These are phyloP conservation scores for Sicus ferrugineus DNA, from an alignment of 2,888 invertebrate species.

Conservation along the genomic window DNA sequence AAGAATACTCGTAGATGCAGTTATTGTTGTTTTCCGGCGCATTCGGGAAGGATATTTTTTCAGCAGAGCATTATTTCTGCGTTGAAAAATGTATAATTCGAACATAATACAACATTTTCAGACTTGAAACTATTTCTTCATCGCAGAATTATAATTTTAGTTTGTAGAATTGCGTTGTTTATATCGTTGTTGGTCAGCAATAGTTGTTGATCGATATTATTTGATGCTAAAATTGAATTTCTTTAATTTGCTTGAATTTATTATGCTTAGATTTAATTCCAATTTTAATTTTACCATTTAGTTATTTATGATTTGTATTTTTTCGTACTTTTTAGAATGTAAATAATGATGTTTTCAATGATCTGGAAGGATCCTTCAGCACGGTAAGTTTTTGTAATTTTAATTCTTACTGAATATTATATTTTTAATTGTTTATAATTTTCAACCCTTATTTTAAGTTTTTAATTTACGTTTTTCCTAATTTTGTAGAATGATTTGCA, in stretches of 20 bases:
- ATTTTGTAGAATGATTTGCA: slow-evolving; percentile 34
- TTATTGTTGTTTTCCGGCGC: too few relatives aligned
- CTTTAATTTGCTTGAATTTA: neutral
- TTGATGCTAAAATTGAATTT: too few relatives aligned
- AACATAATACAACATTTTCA: too few relatives aligned
- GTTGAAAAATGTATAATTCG: too few relatives aligned
- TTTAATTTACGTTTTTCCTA: slow-evolving; percentile 21
- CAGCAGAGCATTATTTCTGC: too few relatives aligned
- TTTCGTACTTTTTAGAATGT: slow-evolving; percentile 38
- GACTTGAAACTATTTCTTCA: too few relatives aligned
- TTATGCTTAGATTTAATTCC: slow-evolving; percentile 23
- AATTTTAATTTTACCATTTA: slow-evolving; percentile 15
- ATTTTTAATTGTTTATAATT: slow-evolving; percentile 22
- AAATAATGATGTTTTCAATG: slow-evolving; percentile 37
- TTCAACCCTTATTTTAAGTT: slow-evolving; percentile 13
- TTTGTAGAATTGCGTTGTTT: too few relatives aligned
- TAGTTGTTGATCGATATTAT: too few relatives aligned
- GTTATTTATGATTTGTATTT: slow-evolving; percentile 34
- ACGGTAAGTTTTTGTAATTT: slow-evolving; percentile 36
- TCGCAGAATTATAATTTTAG: too few relatives aligned
- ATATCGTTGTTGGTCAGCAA: too few relatives aligned
- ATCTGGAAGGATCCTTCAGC: slow-evolving; percentile 36
- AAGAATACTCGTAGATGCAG: too few relatives aligned
- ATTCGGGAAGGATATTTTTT: too few relatives aligned
- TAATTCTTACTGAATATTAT: neutral